Base-by-base conservation (phyloP, 2,797 vertebrate genomes). In the Synanceia verrucosa region DNA sequence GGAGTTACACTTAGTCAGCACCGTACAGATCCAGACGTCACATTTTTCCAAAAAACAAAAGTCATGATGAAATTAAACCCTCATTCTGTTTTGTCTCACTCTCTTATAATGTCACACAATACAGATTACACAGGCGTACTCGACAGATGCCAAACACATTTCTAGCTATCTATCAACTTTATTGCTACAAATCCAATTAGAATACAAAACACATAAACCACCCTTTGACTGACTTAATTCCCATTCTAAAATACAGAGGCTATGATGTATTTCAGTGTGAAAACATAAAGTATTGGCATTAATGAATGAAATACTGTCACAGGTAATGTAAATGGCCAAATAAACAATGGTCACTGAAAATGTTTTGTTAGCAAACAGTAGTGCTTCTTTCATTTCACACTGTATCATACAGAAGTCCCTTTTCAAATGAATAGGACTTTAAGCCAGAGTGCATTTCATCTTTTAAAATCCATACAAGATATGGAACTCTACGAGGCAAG, bases 181-280 rank as follows among this genome's bases (percentile, higher is more conserved):
- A 89, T 86, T 82, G 47, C n/a, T 81, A 73, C 29, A 86, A 89
- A 82, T 81, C 6, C 14, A 39, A 62, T 84, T 65, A 73, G 60
- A 78, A 64, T 59, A 79, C 19, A 81, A 79, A 82, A 77, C 58
- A 79, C 29, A 65, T 24, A n/a, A n/a, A n/a, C n/a, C n/a, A n/a
- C 29, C 23, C 13, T 79, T 36, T 16, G 1, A 63, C 29, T 62
- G 13, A 59, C 57, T 71, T 61, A 13, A 5, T 58, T 51, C 33
- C 11, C 4, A 60, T 21, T 80, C 19, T 76, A 28, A 69, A 53
- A 63, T 36, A 24, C 28, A 62, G 10, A 57, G 60, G 13, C 34
- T 47, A 55, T 43, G 28, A 50, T 58, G 28, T 34, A 61, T 70
- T 68, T 73, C 23, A 85, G 9, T 46, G 33, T 60, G 18, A 67